Conservation (phyloP, 2,113 vertebrate species). For the Chamaea fasciata region DNA sequence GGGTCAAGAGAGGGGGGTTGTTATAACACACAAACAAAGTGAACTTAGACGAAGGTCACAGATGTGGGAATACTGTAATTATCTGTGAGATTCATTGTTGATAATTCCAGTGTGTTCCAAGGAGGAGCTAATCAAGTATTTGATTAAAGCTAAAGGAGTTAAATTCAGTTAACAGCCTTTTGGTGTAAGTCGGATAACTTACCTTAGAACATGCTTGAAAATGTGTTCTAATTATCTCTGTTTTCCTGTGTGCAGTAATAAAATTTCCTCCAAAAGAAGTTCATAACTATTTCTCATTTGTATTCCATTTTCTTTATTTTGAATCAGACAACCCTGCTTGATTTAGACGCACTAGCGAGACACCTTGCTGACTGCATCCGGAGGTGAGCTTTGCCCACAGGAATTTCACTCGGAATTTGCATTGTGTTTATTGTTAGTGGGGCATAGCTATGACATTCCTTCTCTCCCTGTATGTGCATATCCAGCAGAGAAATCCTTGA, state of each 20-base stretch:
- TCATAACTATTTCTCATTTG: background rate
- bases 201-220: background rate
- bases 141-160: background rate
- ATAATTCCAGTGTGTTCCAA: background rate
- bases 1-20: background rate
- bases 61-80: background rate
- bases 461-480: background rate
- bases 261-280: background rate
- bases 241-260: background rate
- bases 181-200: background rate
- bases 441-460: background rate
- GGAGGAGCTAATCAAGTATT: background rate
- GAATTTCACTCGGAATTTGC: background rate
- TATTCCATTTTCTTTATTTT: constrained; percentile 42
- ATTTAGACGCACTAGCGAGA: constrained; percentile 93
- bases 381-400: constrained; percentile 76
- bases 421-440: background rate
- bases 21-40: background rate
- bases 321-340: constrained; percentile 89
- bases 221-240: background rate
- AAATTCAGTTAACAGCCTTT: background rate
- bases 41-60: background rate
- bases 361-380: constrained; percentile 97
- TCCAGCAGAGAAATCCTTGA: constrained; percentile 94
- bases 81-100: background rate